Evolutionary conservation across 2,888 invertebrate genomes (phyloP).

Genomic region (Uropetala carovei): DNA sequence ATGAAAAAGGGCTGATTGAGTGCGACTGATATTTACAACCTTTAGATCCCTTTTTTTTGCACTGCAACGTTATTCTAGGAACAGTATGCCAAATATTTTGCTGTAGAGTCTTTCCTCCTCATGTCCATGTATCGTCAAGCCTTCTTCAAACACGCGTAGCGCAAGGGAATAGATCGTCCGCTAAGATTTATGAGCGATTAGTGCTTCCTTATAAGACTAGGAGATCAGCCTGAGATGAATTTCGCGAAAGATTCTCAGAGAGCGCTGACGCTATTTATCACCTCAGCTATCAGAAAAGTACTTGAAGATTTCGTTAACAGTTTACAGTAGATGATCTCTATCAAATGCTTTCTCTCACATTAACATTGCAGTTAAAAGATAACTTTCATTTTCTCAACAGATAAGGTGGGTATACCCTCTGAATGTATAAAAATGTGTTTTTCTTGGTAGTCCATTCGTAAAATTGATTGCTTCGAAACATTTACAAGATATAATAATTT

Average conservation of each 20-base stretch:
- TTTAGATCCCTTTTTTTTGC: neutral
- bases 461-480: no score
- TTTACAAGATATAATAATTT: no score
- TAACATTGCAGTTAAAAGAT: neutral
- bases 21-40: constrained; percentile 19
- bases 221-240: constrained; percentile 4
- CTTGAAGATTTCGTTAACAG: neutral
- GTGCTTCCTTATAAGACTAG: constrained; percentile 25
- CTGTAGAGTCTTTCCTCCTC: neutral
- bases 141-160: neutral
- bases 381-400: neutral
- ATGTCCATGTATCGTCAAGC: neutral
- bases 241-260: constrained; percentile 16
- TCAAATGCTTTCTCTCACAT: no score
- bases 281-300: neutral
- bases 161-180: neutral
- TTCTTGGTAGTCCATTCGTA: no score
- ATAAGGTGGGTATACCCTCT: neutral
- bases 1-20: neutral
- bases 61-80: neutral
- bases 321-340: neutral
- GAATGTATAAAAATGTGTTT: neutral
- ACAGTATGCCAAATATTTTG: constrained; percentile 43
- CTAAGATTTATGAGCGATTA: constrained; percentile 26
- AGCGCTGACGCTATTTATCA: constrained; percentile 38